Evolutionary conservation across 2,797 vertebrate species (phyloP).

Genomic region (Pseudomugil gertrudae): DNA sequence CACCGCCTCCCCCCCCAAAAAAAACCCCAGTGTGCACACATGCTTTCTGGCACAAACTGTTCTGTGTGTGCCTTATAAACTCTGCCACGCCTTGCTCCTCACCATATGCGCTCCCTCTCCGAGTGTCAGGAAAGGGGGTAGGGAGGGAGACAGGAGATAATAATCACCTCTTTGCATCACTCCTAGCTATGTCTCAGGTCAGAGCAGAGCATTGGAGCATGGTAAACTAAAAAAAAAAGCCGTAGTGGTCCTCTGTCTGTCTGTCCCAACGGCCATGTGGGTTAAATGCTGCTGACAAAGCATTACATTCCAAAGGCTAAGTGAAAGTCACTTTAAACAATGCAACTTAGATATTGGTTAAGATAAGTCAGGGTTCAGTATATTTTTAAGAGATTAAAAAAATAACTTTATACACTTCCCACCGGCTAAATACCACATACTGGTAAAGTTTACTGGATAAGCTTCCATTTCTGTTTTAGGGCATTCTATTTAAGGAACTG

Average conservation of each 20-base stretch:
- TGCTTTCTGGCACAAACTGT: constrained; percentile 78
- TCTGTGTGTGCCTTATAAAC: constrained; percentile 72
- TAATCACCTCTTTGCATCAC: constrained; percentile 71
- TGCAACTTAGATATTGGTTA: constrained; percentile 43
- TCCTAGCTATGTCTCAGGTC: constrained; percentile 73
- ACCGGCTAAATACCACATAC: constrained; percentile 43
- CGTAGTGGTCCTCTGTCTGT: too few species aligned
- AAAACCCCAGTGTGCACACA: constrained; percentile 67
- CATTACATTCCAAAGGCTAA: constrained; percentile 73
- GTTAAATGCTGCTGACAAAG: constrained; percentile 47
- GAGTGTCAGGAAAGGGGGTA: constrained; percentile 41
- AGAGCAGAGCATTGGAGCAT: constrained; percentile 60
- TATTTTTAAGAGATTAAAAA: constrained; percentile 50
- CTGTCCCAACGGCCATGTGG: constrained; percentile 49
- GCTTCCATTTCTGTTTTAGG: constrained; percentile 56
- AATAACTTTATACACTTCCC: constrained; percentile 25
- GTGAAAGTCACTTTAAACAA: constrained; percentile 54
- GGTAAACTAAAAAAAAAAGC: too few species aligned
- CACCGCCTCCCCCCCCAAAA: constrained; percentile 28
- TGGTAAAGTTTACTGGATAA: constrained; percentile 40
- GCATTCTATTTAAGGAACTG: constrained; percentile 58
- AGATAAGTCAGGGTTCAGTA: constrained; percentile 59
- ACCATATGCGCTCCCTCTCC: constrained; percentile 68
- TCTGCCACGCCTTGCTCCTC: constrained; percentile 64
- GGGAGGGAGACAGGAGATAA: constrained; percentile 57